Evolutionary conservation across 2,113 vertebrate species (phyloP), one percentile per base, ranked within the genome.

Genomic region (Stegastes partitus): DNA sequence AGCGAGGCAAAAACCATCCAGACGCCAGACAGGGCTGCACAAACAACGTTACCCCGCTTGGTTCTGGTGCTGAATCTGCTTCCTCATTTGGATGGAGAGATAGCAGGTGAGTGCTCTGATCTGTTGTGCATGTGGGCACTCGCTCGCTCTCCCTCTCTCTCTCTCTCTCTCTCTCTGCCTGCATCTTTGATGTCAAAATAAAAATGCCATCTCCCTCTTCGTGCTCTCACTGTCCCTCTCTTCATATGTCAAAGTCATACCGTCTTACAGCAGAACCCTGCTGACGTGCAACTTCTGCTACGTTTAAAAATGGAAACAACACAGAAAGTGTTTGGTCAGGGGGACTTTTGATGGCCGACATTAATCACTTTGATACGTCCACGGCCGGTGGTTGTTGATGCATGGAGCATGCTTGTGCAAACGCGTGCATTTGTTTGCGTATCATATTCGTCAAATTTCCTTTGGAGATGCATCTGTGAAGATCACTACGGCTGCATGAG

Each of bases 291-390:
- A 67, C 64, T 63, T 55, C 66, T 65, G 64, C 2, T 21, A 4
- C 26, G 0, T 14, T 71, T 72, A 75, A 71, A 81, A 78, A 78
- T 67, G 55, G 64, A 77, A 68, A 80, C 45, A 11, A 57, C 58
- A 56, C 26, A 51, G 47, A 83, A 71, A 77, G 53, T 69, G 75
- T 77, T 25, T 65, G 57, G 56, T 87, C 72, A 80, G 76, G 59
- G 42, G 59, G 42, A 31, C 51, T 71, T 74, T 18, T 68, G 53
- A 71, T 59, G 34, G 26, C 45, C 63, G 55, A 8, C 81, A 77
- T 79, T 77, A 68, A 74, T 86, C 81, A 82, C 49, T 56, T 15
- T 53, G 26, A 66, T 23, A 79, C 16, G 28, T 54, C 74, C 58
- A 19, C 0, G 21, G 56, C 68, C 44, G 23, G 11, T 3, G 37